Conservation (phyloP, 1,140 invertebrate species). For the Andricus grossulariae region DNA sequence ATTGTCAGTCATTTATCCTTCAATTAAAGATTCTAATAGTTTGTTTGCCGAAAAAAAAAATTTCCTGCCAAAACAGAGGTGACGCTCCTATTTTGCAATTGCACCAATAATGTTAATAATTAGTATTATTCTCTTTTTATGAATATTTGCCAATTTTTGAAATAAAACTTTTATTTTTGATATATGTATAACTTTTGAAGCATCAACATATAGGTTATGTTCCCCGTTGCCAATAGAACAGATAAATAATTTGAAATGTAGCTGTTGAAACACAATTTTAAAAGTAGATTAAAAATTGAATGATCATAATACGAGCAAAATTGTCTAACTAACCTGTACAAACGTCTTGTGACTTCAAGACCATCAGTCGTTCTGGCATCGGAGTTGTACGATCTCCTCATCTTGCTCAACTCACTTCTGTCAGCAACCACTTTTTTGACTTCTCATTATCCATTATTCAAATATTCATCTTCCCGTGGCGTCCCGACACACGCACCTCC, state of each 20-base stretch:
- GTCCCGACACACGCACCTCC: neutral
- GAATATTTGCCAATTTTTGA: neutral
- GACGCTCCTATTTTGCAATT: no score
- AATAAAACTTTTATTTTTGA: conserved; percentile 20
- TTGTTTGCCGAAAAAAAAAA: no score
- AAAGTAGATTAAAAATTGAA: neutral
- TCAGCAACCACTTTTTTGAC: neutral
- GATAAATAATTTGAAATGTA: neutral
- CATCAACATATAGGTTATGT: conserved; percentile 32
- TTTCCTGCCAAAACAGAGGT: no score
- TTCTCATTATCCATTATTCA: conserved; percentile 13
- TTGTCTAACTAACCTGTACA: conserved; percentile 67
- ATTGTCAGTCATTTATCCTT: no score
- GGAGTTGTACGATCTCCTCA: conserved; percentile 35
- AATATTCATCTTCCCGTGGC: conserved; percentile 9
- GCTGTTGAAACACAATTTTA: neutral
- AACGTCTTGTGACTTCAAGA: conserved; percentile 68
- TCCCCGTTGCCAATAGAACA: neutral
- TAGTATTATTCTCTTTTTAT: no score
- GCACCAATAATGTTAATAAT: no score
- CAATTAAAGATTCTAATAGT: no score
- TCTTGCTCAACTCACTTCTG: conserved; percentile 6
- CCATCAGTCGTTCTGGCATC: conserved; percentile 67
- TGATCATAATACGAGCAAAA: neutral
- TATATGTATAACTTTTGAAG: neutral